Base-by-base conservation (phyloP, 2,113 vertebrate species). In the Platichthys stellatus region DNA sequence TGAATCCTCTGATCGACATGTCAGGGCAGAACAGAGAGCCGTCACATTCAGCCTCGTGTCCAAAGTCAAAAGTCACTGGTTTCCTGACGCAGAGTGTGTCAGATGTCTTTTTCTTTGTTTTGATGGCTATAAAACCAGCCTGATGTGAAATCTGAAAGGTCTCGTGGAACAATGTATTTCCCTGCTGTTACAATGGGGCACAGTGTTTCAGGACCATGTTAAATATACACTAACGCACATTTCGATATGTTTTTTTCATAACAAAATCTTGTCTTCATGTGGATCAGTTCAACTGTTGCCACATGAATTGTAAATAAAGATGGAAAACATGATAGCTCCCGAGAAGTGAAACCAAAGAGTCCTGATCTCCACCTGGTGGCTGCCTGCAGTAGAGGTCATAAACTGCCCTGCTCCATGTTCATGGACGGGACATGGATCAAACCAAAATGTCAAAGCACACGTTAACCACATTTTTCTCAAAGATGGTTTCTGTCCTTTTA, bases 1-100 rank as follows among this genome's bases (percentile, higher is more conserved):
- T 66, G 11, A 58, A 60, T 64, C 63, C 67, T 81, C 68, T 87
- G 80, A 89, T 83, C 73, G 51, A 8, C 21, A 13, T 2, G 69
- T 74, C 64, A 57, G 35, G 49, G 11, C 2, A 70, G 60, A 70
- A 61, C n/a, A 78, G 63, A 79, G 63, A 21, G 28, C 0, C 12
- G 12, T 66, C 63, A 62, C 21, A 59, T 62, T 61, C 18, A 51
- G 62, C 43, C 14, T 63, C 64, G 8, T n/a, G 62, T 72, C n/a
- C 35, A 64, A 24, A 69, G 47, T 56, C 7, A 31, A 24, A 69
- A 63, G 24, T 18, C 24, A n/a, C 12, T 68, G 57, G 18, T 24
- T 58, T 70, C 63, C 35, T 54, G 62, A 73, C 47, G 49, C 63
- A 38, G 7, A 38, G 5, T 21, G 35, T 13, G 31, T 66, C 2